Evolutionary conservation across 2,113 vertebrate genomes (phyloP), one percentile per base, ranked within the genome.

Genomic region (Colinus virginianus): DNA sequence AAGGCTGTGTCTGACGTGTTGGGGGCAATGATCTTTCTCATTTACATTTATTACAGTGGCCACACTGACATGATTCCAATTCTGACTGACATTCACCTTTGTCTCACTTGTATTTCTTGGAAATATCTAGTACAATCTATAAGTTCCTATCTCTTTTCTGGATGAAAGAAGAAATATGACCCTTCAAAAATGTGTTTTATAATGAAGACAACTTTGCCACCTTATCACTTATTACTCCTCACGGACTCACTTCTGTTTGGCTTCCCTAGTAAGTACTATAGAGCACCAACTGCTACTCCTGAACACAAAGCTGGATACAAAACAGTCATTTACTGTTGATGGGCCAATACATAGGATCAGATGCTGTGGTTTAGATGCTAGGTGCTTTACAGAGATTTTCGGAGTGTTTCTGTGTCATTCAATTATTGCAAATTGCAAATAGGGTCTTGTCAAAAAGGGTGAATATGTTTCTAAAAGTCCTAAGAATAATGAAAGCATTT

Each of bases 331-430:
- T 90, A 53, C 34, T 78, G 58, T 69, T 77, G 7, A 25, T 75
- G 55, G 42, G 28, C 45, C 36, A 7, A 6, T 55, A 87, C 49
- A 28, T 40, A 59, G 34, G 67, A 83, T 78, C 81, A 74, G 34
- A 53, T 51, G 21, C 34, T 74, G 64, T 34, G 78, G 22, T 88
- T 84, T 36, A 1, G 5, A 32, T 91, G 84, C 18, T 68, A 76
- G 82, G 55, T 63, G 16, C 79, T 92, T 87, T 59, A 64, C 20
- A 78, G 38, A 64, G 45, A 61, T 55, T 87, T 93, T 78, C 78
- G 42, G 78, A 75, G 38, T 67, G 51, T 71, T 87, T 90, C 71
- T 88, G 38, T 87, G 63, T 49, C 58, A 55, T 90, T 93, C 82
- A 61, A 74, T 56, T 42, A 23, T 49, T 58, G 51, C 34, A 80